phyloP scores from a whole-genome alignment of 2,113 vertebrate genomes.

The Cricetomys ansorgei region DNA sequence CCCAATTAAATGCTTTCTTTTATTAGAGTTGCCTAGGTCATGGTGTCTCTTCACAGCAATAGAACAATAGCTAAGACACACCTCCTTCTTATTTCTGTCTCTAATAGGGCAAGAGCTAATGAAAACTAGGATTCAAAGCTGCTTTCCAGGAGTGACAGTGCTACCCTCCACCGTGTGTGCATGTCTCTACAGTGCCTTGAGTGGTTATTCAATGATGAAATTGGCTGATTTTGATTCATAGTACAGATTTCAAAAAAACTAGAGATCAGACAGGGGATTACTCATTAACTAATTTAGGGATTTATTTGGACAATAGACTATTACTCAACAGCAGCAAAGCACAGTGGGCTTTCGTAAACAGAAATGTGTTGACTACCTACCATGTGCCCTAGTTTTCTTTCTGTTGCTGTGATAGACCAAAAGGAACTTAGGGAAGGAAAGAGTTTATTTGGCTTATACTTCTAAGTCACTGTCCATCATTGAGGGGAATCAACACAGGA shows the following conservation, averaged over 20 bases:
- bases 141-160: not conserved
- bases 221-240: not conserved
- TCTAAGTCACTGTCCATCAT: too few relatives aligned
- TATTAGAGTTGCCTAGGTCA: too few relatives aligned
- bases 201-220: not conserved
- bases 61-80: too few relatives aligned
- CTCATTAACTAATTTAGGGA: not conserved
- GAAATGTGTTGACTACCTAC: too few relatives aligned
- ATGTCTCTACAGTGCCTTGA: not conserved
- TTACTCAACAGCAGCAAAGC: constrained; percentile 3
- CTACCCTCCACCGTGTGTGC: not conserved
- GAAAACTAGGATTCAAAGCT: not conserved
- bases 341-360: not conserved
- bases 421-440: too few relatives aligned
- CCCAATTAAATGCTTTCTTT: too few relatives aligned
- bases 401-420: too few relatives aligned
- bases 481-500: too few relatives aligned
- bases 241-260: constrained; percentile 23
- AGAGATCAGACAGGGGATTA: not conserved
- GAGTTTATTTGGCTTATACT: too few relatives aligned
- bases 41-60: too few relatives aligned
- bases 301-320: constrained; percentile 25
- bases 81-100: not conserved
- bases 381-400: too few relatives aligned
- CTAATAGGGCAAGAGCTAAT: not conserved